Percentiles rank a stretch among this genome's conserved stretches.
phyloP scores from a whole-genome alignment of 2,113 vertebrate species.

The Todiramphus chloris region DNA sequence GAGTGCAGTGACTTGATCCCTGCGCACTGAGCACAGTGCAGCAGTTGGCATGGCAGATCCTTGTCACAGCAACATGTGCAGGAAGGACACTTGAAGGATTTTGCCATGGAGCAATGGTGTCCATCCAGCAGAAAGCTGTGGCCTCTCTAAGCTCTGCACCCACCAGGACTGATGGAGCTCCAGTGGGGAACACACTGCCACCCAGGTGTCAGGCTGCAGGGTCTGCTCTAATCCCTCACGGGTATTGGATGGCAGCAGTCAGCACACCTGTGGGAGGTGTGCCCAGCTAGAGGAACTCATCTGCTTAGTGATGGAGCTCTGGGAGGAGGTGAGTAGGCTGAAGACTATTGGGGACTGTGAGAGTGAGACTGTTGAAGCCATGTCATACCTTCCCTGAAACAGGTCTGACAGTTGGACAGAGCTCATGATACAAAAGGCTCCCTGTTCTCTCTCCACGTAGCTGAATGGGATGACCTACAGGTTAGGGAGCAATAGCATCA shows the following conservation, averaged over 20 bases:
- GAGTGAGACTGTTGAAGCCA: not conserved
- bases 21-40: too few species aligned
- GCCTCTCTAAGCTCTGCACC: too few species aligned
- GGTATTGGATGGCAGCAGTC: not conserved
- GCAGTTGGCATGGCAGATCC: too few species aligned
- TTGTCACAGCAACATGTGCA: too few species aligned
- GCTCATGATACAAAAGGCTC: not conserved
- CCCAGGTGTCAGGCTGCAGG: not conserved
- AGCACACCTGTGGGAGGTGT: not conserved
- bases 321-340: not conserved
- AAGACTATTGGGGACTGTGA: not conserved
- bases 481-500: not conserved
- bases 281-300: not conserved
- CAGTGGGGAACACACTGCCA: not conserved
- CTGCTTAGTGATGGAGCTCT: not conserved
- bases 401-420: not conserved
- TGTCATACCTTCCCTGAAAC: not conserved
- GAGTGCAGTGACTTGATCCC: too few species aligned
- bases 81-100: too few species aligned
- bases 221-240: not conserved
- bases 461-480: not conserved
- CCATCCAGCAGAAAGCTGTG: too few species aligned
- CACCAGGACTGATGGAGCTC: not conserved
- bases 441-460: not conserved
- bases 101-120: too few species aligned